A percentile compares a stretch with the other conserved stretches of the same genome.
Evolutionary conservation across 2,888 invertebrate genomes (phyloP).

Genomic region (Thereva unica): DNA sequence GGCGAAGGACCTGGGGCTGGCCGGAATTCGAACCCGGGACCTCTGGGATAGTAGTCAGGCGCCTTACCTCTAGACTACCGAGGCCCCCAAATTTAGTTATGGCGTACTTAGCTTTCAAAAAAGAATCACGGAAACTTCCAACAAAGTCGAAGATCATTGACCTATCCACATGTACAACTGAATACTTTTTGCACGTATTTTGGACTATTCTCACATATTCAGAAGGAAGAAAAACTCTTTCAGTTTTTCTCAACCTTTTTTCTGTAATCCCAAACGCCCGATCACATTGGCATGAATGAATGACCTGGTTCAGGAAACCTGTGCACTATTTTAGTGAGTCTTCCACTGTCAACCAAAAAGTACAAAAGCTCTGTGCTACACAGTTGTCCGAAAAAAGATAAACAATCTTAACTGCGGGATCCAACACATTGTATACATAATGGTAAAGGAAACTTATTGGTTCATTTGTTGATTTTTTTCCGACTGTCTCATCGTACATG

Average conservation of each 20-base stretch:
- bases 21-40: no score
- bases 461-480: background rate
- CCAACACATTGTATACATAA: background rate
- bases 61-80: no score
- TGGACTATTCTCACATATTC: no score
- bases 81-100: no score
- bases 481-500: background rate
- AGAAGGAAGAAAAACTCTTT: background rate
- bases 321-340: background rate
- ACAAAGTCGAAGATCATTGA: no score
- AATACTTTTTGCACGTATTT: no score
- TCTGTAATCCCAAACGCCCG: no score
- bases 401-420: background rate
- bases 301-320: background rate
- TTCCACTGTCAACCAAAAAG: background rate
- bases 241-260: background rate
- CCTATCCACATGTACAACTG: no score
- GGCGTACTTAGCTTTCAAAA: no score
- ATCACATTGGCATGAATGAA: background rate
- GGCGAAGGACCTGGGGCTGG: no score
- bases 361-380: background rate
- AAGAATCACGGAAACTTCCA: no score
- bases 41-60: no score
- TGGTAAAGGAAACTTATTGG: background rate
- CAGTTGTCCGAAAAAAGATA: conserved; percentile 1